Percentiles rank a stretch among this genome's conserved stretches.
phyloP scores from a whole-genome alignment of 2,888 invertebrate species.

The Steinernema hermaphroditum region DNA sequence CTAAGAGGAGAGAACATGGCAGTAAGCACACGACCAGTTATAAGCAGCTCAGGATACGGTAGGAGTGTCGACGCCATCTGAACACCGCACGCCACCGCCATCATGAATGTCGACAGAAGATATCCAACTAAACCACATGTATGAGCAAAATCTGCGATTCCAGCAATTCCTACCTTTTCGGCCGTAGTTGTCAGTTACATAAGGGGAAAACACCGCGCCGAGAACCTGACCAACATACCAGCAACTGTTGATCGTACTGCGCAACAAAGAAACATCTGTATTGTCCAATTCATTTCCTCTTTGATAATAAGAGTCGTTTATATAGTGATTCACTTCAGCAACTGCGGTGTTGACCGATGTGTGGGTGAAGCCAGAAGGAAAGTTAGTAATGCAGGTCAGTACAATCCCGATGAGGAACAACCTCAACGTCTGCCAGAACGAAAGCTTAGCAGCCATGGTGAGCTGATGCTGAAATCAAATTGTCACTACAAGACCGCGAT shows the following conservation, averaged over 20 bases:
- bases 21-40: conserved; percentile 56
- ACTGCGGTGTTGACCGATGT: conserved; percentile 62
- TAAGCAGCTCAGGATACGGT: conserved; percentile 58
- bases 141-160: background rate
- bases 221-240: conserved; percentile 61
- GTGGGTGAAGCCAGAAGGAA: conserved; percentile 57
- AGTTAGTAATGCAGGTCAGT: conserved; percentile 61
- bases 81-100: conserved; percentile 60
- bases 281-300: conserved; percentile 36
- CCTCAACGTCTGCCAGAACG: conserved; percentile 28
- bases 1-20: conserved; percentile 62
- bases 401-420: conserved; percentile 55
- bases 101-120: conserved; percentile 54
- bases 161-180: conserved; percentile 49
- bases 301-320: conserved; percentile 53
- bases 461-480: background rate
- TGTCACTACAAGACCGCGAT: background rate
- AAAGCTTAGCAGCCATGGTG: background rate
- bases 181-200: conserved; percentile 57
- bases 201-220: conserved; percentile 57
- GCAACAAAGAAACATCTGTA: conserved; percentile 43
- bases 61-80: conserved; percentile 57
- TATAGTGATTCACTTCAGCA: conserved; percentile 51
- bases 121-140: conserved; percentile 52
- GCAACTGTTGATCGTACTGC: conserved; percentile 38